Conservation (phyloP, 2,797 vertebrate species). For the Hipposideros larvatus region DNA sequence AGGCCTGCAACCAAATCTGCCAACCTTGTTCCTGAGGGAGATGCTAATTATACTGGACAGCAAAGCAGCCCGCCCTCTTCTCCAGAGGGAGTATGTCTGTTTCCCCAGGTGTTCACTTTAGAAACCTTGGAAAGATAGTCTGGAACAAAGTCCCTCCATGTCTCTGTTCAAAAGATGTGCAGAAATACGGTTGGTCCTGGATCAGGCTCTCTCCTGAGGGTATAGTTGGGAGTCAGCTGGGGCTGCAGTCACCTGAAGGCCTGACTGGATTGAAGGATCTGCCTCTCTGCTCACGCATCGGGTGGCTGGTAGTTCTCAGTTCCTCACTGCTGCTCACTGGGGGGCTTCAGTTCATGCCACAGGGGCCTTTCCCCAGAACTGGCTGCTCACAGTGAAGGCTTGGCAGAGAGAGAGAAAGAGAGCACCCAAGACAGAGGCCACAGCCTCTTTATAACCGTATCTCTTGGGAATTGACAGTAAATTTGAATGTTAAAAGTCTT, state of each 20-base stretch:
- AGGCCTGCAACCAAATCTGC: neutral
- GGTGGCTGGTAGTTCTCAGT: neutral
- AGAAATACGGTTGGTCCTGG: neutral
- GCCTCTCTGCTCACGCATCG: neutral
- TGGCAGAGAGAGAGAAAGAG: neutral
- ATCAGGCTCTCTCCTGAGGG: neutral
- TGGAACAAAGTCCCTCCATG: neutral
- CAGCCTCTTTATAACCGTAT: neutral
- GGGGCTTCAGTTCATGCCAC: neutral
- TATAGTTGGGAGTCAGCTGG: neutral
- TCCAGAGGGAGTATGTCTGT: neutral
- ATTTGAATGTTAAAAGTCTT: slow-evolving; percentile 14
- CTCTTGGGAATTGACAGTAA: neutral
- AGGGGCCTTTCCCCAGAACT: neutral
- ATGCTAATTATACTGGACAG: neutral
- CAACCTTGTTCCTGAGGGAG: neutral
- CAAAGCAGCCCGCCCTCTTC: neutral
- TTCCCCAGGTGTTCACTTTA: neutral
- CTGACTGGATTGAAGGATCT: neutral
- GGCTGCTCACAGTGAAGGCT: neutral
- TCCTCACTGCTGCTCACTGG: neutral
- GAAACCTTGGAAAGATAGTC: neutral
- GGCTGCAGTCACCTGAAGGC: neutral
- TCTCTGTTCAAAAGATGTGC: neutral
- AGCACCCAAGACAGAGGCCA: neutral